Percentiles rank a stretch among this genome's conserved stretches.
phyloP scores from a whole-genome alignment of 2,888 invertebrate genomes.

The Ormyrus pomaceus region DNA sequence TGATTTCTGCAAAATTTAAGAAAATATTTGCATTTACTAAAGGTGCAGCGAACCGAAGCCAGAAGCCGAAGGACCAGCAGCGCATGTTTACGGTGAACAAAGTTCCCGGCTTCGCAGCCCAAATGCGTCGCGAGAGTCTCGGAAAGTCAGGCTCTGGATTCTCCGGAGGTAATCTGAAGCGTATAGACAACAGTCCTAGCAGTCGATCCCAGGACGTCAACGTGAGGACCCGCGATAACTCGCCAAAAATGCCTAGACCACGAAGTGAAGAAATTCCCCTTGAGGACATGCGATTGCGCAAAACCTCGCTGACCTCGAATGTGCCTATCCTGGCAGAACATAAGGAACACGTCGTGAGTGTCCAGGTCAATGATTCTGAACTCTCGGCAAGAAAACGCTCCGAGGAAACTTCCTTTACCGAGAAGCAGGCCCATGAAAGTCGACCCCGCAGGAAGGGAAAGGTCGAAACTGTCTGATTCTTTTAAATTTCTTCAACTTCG shows the following conservation, averaged over 20 bases:
- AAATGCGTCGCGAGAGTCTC: constrained; percentile 76
- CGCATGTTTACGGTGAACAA: constrained; percentile 73
- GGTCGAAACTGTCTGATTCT: constrained; percentile 80
- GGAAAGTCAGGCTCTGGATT: constrained; percentile 18
- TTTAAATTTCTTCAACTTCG: not conserved
- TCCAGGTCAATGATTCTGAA: not conserved
- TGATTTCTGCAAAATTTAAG: not conserved
- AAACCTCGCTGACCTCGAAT: constrained; percentile 68
- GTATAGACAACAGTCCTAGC: constrained; percentile 59
- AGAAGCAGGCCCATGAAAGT: constrained; percentile 74
- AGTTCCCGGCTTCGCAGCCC: constrained; percentile 78
- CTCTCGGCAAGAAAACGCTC: constrained; percentile 74
- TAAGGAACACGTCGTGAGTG: not conserved
- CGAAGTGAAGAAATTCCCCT: constrained; percentile 89
- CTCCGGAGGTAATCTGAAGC: constrained; percentile 31
- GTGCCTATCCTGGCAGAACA: constrained; percentile 50
- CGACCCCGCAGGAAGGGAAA: constrained; percentile 78
- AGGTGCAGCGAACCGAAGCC: constrained; percentile 70
- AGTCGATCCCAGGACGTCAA: not conserved
- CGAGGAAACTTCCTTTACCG: constrained; percentile 88
- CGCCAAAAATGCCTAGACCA: constrained; percentile 84
- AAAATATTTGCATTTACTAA: not conserved
- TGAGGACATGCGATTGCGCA: constrained; percentile 82
- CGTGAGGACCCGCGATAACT: constrained; percentile 82
- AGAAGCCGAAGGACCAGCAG: constrained; percentile 67